Evolutionary conservation across 2,113 vertebrate species (phyloP), one percentile per base, ranked within the genome.

Genomic region (Ammospiza caudacuta): DNA sequence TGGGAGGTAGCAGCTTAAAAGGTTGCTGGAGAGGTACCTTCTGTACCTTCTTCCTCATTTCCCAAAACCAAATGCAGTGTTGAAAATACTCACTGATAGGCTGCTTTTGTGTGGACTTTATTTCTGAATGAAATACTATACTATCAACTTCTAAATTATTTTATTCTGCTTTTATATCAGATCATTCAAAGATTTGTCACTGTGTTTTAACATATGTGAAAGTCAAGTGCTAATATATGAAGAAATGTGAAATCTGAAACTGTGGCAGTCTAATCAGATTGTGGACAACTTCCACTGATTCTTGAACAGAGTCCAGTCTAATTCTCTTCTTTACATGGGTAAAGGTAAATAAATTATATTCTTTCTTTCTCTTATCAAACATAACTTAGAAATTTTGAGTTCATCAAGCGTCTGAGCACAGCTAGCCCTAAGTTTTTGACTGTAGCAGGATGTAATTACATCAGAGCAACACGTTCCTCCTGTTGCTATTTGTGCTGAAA

Each of bases 1-100:
- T 82, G 78, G 93, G 92, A 92, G 74, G 72, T 69, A 90, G 75
- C 76, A 85, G 70, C 70, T 95, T 78, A 78, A 91, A 92, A 91
- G 78, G 59, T 67, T 95, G 75, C 55, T 20, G 31, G 83, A 90
- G 59, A 74, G 83, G 80, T 43, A 58, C 46, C 46, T 96, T 88
- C 92, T 86, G 68, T 77, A 91, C 51, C 31, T 39, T 92, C 61
- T 95, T 64, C 57, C 49, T 79, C 3, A 6, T n/a, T 82, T 94
- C 59, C 43, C 31, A 39, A 91, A 82, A 58, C 49, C 78, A 90
- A 84, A 58, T 31, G 12, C n/a, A 44, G 15, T 18, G 25, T 89
- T 91, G 54, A 77, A 27, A 82, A 46, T 85, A 46, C 37, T 81
- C 61, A 52, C 2, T 74, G 64, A 59, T 15, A 69, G 74, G 28